Evolutionary conservation across 37 sponge, comb jelly and placozoan species (phyloP).

Genomic region (Eunapius fragilis): DNA sequence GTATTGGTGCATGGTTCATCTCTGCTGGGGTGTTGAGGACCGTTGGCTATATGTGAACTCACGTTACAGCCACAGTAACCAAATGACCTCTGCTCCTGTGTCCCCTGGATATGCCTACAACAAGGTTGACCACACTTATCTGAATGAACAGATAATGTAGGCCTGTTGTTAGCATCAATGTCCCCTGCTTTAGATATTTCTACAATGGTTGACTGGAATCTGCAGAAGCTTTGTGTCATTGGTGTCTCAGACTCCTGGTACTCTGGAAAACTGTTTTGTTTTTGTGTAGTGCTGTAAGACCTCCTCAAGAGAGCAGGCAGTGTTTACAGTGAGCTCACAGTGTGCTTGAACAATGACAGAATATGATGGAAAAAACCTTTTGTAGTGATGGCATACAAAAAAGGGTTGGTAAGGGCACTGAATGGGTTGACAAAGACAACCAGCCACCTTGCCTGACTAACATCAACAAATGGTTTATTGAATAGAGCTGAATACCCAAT

Average conservation of each 20-base stretch:
- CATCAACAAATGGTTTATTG: background rate
- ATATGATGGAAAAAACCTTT: slow-evolving; percentile 47
- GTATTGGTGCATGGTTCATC: no score
- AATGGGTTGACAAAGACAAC: no score
- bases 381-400: slow-evolving; percentile 84
- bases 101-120: no score
- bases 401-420: no score
- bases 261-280: background rate
- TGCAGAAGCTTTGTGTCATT: background rate
- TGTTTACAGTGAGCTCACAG: background rate
- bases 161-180: background rate
- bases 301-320: slow-evolving; percentile 46
- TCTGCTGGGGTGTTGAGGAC: no score
- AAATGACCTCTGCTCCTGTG: no score
- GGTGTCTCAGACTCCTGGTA: background rate
- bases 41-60: no score
- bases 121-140: background rate
- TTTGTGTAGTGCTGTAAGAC: background rate
- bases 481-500: slow-evolving; percentile 61
- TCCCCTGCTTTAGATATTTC: background rate
- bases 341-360: background rate
- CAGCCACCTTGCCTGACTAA: no score
- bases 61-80: no score
- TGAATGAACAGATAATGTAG: background rate
- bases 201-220: background rate